A percentile compares a stretch with the other conserved stretches of the same genome.
phyloP scores from a whole-genome alignment of 1,140 invertebrate species.

The Paramacrobiotus metropolitanus region DNA sequence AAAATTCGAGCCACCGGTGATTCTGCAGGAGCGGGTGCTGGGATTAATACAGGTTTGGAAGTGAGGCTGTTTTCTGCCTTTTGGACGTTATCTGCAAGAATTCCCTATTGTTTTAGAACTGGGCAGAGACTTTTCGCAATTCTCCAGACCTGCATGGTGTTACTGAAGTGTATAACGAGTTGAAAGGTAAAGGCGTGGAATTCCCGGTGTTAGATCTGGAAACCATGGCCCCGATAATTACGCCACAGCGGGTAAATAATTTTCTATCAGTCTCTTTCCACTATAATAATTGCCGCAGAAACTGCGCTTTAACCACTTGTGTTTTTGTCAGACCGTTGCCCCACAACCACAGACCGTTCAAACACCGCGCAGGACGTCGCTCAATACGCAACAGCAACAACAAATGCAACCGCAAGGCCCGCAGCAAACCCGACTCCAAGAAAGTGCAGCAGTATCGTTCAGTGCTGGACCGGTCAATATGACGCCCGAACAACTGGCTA shows the following conservation, averaged over 20 bases:
- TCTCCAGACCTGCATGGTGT: conserved; percentile 73
- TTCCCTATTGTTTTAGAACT: conserved; percentile 38
- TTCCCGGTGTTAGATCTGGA: conserved; percentile 89
- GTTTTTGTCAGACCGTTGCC: background rate
- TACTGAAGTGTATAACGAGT: conserved; percentile 71
- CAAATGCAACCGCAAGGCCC: conserved; percentile 7
- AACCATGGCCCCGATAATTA: conserved; percentile 82
- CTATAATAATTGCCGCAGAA: no score
- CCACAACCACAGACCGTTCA: background rate
- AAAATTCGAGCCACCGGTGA: no score
- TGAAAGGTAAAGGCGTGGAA: conserved; percentile 84
- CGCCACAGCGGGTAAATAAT: conserved; percentile 63
- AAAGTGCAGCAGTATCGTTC: background rate
- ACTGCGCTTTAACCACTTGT: no score
- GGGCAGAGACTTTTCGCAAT: conserved; percentile 84
- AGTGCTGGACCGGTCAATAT: conserved; percentile 22
- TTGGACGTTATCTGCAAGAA: no score
- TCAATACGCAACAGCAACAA: background rate
- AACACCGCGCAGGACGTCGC: background rate
- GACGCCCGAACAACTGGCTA: conserved; percentile 55
- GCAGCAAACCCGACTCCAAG: conserved; percentile 8
- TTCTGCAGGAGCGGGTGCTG: no score
- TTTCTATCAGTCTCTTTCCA: no score
- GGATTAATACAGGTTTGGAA: conserved; percentile 11
- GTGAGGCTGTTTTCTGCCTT: no score